Conservation (phyloP, 1,140 invertebrate genomes). For the Oreohelix idahoensis region DNA sequence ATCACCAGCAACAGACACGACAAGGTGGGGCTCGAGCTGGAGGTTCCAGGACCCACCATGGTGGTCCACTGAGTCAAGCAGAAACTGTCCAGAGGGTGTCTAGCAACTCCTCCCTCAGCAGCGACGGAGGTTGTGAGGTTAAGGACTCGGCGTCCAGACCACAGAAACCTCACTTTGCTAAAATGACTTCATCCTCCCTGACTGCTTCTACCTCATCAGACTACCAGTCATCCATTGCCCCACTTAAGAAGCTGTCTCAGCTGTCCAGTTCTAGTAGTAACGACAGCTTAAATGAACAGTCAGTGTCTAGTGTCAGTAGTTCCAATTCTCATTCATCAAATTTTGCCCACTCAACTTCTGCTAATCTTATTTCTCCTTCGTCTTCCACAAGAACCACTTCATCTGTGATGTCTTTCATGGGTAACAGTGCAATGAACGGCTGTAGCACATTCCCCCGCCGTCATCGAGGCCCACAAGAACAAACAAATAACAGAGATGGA, state of each 20-base stretch:
- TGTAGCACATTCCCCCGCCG: slow-evolving; percentile 37
- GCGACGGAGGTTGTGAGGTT: slow-evolving; percentile 48
- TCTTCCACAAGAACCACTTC: slow-evolving; percentile 3
- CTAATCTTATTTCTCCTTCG: slow-evolving; percentile 10
- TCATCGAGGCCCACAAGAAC: slow-evolving; percentile 15
- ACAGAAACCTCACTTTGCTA: slow-evolving; percentile 20
- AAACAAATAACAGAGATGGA: slow-evolving; percentile 2
- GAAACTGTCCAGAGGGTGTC: slow-evolving; percentile 19
- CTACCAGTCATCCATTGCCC: slow-evolving; percentile 44
- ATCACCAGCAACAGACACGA: slow-evolving; percentile 48
- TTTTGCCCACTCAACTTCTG: slow-evolving; percentile 21
- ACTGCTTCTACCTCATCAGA: slow-evolving; percentile 37
- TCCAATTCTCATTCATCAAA: slow-evolving; percentile 15
- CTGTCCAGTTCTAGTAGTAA: slow-evolving; percentile 64
- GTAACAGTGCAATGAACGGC: slow-evolving; percentile 29
- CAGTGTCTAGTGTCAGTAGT: background rate
- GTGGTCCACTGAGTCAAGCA: slow-evolving; percentile 15
- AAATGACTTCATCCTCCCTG: slow-evolving; percentile 54
- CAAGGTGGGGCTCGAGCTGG: slow-evolving; percentile 40
- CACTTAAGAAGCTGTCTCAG: slow-evolving; percentile 61
- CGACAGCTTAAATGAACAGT: slow-evolving; percentile 50
- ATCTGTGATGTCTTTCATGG: slow-evolving; percentile 13
- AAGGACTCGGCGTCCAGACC: slow-evolving; percentile 33
- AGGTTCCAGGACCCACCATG: slow-evolving; percentile 40
- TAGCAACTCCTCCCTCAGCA: slow-evolving; percentile 55